Percentiles rank a stretch among this genome's conserved stretches.
Evolutionary conservation across 2,113 vertebrate genomes (phyloP).

Genomic region (Mungos mungo): DNA sequence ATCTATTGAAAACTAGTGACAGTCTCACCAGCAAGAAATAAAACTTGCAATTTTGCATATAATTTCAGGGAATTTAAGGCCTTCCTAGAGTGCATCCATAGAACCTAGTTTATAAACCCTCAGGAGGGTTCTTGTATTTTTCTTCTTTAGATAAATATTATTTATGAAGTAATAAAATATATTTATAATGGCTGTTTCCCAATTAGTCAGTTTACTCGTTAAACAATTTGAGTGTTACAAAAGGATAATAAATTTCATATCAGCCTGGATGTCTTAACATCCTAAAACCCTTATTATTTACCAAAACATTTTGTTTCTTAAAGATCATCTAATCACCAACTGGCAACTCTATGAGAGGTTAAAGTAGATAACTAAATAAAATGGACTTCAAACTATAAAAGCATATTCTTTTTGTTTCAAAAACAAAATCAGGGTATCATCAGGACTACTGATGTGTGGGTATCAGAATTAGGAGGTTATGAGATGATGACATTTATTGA

Average conservation of each 20-base stretch:
- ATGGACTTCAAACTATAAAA: neutral
- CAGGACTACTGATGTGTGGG: neutral
- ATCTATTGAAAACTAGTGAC: neutral
- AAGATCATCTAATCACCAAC: neutral
- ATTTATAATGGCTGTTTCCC: neutral
- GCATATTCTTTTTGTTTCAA: neutral
- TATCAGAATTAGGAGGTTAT: neutral
- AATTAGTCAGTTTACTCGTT: neutral
- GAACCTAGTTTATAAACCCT: neutral
- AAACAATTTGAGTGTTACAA: neutral
- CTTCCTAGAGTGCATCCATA: neutral
- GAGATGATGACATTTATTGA: neutral
- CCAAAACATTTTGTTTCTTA: neutral
- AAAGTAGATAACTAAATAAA: neutral
- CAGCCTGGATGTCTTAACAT: neutral
- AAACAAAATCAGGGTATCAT: neutral
- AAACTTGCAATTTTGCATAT: neutral
- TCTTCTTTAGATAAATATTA: neutral
- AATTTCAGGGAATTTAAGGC: neutral
- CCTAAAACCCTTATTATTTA: neutral
- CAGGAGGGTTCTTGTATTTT: neutral
- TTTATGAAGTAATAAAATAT: slow-evolving; percentile 16
- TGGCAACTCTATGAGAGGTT: neutral
- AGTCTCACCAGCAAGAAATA: neutral
- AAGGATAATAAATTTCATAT: slow-evolving; percentile 21